Percentiles rank a stretch among this genome's conserved stretches.
Conservation (phyloP, 37 sponge, comb jelly and placozoan species). For the Haliclona indistincta region DNA sequence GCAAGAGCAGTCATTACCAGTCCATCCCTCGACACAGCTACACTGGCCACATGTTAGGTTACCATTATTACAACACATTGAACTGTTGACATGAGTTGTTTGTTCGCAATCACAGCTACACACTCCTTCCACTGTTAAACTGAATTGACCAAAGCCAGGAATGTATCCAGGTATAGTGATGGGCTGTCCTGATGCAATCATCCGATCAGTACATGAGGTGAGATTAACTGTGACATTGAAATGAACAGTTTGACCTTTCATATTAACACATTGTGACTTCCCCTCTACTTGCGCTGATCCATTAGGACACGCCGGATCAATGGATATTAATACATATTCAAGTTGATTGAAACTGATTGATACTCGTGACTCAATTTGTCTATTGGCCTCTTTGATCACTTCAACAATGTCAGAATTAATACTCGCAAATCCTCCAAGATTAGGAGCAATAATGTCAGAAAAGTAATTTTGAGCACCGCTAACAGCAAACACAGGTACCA, state of each 20-base stretch:
- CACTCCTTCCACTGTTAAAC: neutral
- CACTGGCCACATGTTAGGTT: conserved; percentile 32
- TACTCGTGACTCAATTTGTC: conserved; percentile 6
- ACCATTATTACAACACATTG: conserved; percentile 7
- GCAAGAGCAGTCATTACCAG: neutral
- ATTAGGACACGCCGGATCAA: neutral
- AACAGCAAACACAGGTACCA: neutral
- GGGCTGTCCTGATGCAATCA: neutral
- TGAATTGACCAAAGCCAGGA: conserved; percentile 21
- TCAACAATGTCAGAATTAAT: conserved; percentile 9
- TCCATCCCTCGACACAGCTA: conserved; percentile 29
- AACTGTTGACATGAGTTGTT: neutral
- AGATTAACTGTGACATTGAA: neutral
- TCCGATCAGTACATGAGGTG: neutral
- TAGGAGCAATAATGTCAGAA: neutral
- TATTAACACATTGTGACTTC: neutral
- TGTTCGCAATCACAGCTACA: conserved; percentile 11
- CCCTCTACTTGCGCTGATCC: neutral
- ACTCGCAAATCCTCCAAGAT: neutral
- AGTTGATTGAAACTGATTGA: neutral
- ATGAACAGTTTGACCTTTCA: neutral
- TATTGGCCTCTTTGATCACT: conserved; percentile 12
- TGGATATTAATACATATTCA: neutral
- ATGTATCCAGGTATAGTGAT: neutral
- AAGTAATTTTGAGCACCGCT: neutral